Evolutionary conservation across 2,113 vertebrate species (phyloP).

Genomic region (Antechinus flavipes): DNA sequence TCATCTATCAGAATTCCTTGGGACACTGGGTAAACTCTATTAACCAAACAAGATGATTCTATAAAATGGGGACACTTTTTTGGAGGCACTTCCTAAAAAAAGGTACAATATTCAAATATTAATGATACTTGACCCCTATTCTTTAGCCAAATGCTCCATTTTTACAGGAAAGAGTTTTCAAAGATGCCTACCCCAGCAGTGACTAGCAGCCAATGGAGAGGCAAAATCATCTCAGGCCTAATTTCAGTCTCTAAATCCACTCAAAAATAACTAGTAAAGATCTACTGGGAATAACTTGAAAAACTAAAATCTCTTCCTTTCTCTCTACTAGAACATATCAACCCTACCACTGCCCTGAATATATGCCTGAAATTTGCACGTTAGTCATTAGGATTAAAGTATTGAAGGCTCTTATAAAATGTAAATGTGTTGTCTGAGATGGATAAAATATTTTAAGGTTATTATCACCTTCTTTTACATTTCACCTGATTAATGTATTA

Average conservation of each 20-base stretch:
- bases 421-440: neutral
- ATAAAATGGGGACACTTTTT: conserved; percentile 26
- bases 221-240: neutral
- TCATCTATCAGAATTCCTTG: neutral
- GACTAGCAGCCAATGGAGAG: conserved; percentile 23
- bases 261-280: neutral
- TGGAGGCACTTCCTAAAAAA: conserved; percentile 30
- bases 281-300: neutral
- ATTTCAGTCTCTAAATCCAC: neutral
- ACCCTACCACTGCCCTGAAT: neutral
- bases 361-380: neutral
- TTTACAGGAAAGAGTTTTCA: conserved; percentile 43
- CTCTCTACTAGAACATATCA: neutral
- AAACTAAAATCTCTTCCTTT: neutral
- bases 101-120: conserved; percentile 6
- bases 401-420: neutral
- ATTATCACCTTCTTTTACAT: neutral
- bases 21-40: neutral
- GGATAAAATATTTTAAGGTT: neutral
- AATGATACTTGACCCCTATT: conserved; percentile 53
- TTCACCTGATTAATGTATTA: neutral
- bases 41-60: conserved; percentile 27
- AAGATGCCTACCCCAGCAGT: neutral
- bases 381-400: conserved; percentile 6
- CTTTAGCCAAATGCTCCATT: conserved; percentile 71